phyloP scores from a whole-genome alignment of 2,888 invertebrate species.

The Diaperis boleti region DNA sequence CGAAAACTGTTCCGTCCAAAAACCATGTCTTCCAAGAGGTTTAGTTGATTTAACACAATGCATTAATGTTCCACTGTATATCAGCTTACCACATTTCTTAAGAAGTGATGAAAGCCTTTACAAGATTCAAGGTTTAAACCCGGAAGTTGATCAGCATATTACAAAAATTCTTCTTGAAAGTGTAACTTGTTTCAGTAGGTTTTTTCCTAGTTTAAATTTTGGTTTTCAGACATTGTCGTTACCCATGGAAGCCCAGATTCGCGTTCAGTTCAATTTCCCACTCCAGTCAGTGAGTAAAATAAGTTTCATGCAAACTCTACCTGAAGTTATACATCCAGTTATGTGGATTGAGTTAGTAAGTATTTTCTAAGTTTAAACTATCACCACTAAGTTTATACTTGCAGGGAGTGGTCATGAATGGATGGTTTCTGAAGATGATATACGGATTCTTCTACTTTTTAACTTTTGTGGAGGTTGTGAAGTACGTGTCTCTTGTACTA shows the following conservation, averaged over 20 bases:
- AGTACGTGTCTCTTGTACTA: constrained; percentile 16
- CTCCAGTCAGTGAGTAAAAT: constrained; percentile 72
- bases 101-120: constrained; percentile 68
- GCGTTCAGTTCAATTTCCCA: constrained; percentile 77
- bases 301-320: constrained; percentile 72
- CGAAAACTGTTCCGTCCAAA: constrained; percentile 66
- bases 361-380: constrained; percentile 1
- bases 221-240: constrained; percentile 13
- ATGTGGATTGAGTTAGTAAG: constrained; percentile 80
- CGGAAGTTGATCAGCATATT: constrained; percentile 77
- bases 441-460: constrained; percentile 23
- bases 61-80: constrained; percentile 78
- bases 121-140: constrained; percentile 74
- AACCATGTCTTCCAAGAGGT: constrained; percentile 77
- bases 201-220: constrained; percentile 7
- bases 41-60: constrained; percentile 78
- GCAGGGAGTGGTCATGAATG: constrained; percentile 49
- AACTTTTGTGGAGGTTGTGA: constrained; percentile 13
- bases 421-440: constrained; percentile 33
- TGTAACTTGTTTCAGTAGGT: constrained; percentile 65
- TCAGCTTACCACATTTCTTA: constrained; percentile 84
- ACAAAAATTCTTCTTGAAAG: constrained; percentile 84
- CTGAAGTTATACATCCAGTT: constrained; percentile 73
- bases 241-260: constrained; percentile 74
- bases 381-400: constrained; percentile 36